Conservation (phyloP, 2,113 vertebrate species). For the Aviceda subcristata region DNA sequence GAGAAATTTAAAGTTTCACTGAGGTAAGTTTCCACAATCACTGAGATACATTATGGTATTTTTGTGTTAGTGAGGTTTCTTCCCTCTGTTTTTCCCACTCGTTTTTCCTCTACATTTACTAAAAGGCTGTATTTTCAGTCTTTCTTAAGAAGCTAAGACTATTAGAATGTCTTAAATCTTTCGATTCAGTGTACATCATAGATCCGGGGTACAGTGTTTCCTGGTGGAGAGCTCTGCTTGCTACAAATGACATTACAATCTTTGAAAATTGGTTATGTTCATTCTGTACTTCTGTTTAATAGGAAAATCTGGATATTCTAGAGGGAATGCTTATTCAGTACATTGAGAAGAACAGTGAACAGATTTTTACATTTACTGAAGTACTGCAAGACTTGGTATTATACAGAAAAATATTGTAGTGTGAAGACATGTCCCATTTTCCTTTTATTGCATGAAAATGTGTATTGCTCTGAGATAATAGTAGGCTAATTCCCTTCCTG, state of each 20-base stretch:
- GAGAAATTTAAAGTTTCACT: background rate
- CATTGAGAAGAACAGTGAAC: background rate
- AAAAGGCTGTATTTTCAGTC: background rate
- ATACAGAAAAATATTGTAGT: background rate
- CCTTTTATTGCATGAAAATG: background rate
- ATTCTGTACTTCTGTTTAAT: background rate
- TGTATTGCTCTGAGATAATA: background rate
- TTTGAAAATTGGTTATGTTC: background rate
- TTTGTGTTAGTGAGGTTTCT: background rate
- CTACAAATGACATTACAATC: background rate
- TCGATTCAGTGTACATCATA: background rate
- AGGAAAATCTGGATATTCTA: background rate
- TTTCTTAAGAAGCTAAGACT: background rate
- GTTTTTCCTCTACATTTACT: background rate
- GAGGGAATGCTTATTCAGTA: background rate
- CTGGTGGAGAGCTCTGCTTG: background rate
- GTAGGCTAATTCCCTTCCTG: background rate
- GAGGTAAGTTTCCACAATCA: background rate
- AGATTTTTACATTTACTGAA: background rate
- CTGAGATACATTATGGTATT: background rate
- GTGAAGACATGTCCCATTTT: background rate
- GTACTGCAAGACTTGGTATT: background rate
- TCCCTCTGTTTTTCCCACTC: background rate
- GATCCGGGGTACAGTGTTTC: background rate
- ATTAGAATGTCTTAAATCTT: background rate